These are phyloP conservation scores for Harpegnathos saltator DNA, from an alignment of 1,140 invertebrate genomes.

Conservation along the genomic window DNA sequence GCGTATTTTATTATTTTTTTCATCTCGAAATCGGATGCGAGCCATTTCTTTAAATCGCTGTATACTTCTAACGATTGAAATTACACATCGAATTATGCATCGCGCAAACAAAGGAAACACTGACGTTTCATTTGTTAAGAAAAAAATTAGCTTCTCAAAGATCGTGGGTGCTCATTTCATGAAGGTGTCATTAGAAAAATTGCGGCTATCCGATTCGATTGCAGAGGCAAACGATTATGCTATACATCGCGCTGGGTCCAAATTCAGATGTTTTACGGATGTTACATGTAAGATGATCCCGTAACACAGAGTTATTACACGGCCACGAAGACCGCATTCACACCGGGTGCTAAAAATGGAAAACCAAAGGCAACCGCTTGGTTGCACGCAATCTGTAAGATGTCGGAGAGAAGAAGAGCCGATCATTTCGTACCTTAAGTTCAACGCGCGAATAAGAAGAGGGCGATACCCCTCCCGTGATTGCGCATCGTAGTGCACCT, in stretches of 20 bases:
- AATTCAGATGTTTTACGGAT: neutral
- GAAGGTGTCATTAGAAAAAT: too few species aligned
- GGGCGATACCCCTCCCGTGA: neutral
- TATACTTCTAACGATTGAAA: too few species aligned
- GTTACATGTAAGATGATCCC: neutral
- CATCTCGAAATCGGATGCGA: too few species aligned
- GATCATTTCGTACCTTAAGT: conserved; percentile 38
- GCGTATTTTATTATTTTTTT: too few species aligned
- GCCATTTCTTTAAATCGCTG: too few species aligned
- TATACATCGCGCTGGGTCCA: neutral
- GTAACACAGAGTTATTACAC: neutral
- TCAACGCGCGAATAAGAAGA: conserved; percentile 3
- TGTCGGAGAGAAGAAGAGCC: neutral
- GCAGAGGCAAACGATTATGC: neutral
- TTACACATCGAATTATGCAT: too few species aligned
- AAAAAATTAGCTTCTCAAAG: too few species aligned
- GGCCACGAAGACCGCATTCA: neutral
- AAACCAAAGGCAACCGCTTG: conserved; percentile 5
- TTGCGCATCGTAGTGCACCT: conserved; percentile 14
- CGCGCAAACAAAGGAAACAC: too few species aligned
- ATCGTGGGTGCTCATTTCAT: too few species aligned
- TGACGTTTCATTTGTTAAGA: too few species aligned
- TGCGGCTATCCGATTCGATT: too few species aligned
- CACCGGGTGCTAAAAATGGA: neutral
- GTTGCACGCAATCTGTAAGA: neutral